Conservation (phyloP, 2,797 vertebrate species). For the Kryptopterus vitreolus region DNA sequence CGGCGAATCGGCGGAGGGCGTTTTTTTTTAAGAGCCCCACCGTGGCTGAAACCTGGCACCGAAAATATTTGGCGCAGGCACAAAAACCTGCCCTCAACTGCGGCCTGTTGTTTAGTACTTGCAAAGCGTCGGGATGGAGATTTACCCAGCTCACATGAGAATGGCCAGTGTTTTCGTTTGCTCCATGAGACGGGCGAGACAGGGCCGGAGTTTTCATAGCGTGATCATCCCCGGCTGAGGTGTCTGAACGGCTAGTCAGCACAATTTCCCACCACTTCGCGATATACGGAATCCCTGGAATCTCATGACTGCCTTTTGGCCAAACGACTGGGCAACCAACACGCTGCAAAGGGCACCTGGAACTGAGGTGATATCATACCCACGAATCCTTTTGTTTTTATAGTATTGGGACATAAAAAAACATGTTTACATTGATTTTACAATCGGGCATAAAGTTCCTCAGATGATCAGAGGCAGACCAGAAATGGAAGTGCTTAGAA, state of each 20-base stretch:
- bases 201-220: slow-evolving; percentile 56
- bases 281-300: slow-evolving; percentile 21
- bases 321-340: neutral
- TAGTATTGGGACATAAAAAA: neutral
- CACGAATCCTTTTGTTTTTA: neutral
- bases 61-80: slow-evolving; percentile 56
- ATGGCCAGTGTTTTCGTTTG: slow-evolving; percentile 53
- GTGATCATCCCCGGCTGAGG: slow-evolving; percentile 29
- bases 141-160: slow-evolving; percentile 61
- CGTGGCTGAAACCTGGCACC: slow-evolving; percentile 56
- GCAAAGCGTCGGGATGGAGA: slow-evolving; percentile 55
- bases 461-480: neutral
- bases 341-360: neutral
- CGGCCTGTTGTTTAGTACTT: slow-evolving; percentile 57
- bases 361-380: neutral
- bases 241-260: slow-evolving; percentile 50
- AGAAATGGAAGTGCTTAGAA: neutral
- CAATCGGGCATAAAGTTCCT: neutral
- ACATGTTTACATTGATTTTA: neutral
- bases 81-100: slow-evolving; percentile 58
- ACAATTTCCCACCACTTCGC: slow-evolving; percentile 31
- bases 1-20: slow-evolving; percentile 62
- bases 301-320: neutral
- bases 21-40: slow-evolving; percentile 50
- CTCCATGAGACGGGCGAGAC: slow-evolving; percentile 35